These are phyloP conservation scores for Aphis craccivora DNA, from an alignment of 1,140 invertebrate species.

Conservation along the genomic window DNA sequence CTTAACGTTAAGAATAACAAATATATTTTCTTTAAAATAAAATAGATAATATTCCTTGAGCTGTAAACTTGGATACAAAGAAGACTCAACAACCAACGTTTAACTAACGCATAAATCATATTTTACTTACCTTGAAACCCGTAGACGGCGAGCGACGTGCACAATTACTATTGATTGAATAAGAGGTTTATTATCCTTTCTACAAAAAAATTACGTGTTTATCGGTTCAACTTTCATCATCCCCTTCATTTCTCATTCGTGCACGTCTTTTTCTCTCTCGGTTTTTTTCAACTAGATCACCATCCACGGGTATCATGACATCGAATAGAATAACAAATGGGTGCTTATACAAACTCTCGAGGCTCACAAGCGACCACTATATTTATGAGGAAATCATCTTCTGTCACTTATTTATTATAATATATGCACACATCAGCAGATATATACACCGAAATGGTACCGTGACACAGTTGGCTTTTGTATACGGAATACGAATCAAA, in stretches of 20 bases:
- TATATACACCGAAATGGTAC: neutral
- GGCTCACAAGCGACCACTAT: neutral
- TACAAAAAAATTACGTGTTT: neutral
- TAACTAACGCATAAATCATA: neutral
- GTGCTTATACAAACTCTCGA: neutral
- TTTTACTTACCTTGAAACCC: neutral
- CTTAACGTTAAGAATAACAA: neutral
- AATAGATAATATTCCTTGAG: neutral
- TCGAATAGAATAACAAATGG: neutral
- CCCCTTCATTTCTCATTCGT: neutral
- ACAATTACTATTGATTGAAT: neutral
- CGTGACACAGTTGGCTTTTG: neutral
- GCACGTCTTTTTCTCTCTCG: neutral
- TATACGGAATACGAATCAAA: neutral
- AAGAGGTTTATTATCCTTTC: neutral
- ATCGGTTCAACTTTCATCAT: neutral
- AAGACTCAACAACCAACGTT: neutral
- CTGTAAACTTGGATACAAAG: neutral
- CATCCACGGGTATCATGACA: neutral
- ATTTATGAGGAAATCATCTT: neutral
- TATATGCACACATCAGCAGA: neutral
- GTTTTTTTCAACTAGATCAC: neutral
- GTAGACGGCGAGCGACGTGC: neutral
- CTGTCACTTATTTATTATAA: neutral
- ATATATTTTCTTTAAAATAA: neutral